A percentile compares a stretch with the other conserved stretches of the same genome.
phyloP scores from a whole-genome alignment of 2,888 invertebrate genomes.

The Mythimna vitellina region DNA sequence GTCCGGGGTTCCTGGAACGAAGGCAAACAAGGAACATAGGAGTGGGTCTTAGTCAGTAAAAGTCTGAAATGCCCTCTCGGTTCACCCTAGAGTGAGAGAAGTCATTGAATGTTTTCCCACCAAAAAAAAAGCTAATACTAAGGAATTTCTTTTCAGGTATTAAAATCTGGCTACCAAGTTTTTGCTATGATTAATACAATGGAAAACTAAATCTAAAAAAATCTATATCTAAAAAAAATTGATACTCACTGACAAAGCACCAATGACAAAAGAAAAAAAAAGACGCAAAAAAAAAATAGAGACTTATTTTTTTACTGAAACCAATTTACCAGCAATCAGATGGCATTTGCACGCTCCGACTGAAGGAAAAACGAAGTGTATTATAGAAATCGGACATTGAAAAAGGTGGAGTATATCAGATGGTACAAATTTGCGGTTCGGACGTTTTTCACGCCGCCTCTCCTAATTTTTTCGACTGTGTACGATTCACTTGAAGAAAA shows the following conservation, averaged over 20 bases:
- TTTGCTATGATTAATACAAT: conserved; percentile 76
- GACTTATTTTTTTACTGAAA: conserved; percentile 47
- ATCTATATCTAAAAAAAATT: conserved; percentile 5
- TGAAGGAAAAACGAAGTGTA: conserved; percentile 72
- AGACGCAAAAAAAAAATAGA: conserved; percentile 11
- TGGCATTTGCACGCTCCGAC: conserved; percentile 68
- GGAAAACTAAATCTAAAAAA: conserved; percentile 53
- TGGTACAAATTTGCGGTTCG: conserved; percentile 40
- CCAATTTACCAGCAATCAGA: conserved; percentile 65
- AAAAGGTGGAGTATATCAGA: conserved; percentile 64
- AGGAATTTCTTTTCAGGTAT: conserved; percentile 73
- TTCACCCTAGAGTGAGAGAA: too few relatives aligned
- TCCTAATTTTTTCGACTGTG: conserved; percentile 40
- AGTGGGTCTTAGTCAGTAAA: too few relatives aligned
- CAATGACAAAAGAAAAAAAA: conserved; percentile 22
- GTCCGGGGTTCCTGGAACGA: too few relatives aligned
- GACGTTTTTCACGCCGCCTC: conserved; percentile 26
- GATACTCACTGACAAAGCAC: conserved; percentile 12
- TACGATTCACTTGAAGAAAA: conserved; percentile 22
- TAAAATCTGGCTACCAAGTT: conserved; percentile 79
- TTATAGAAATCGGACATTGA: conserved; percentile 73
- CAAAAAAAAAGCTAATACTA: too few relatives aligned
- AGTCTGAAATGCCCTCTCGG: too few relatives aligned
- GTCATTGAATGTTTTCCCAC: too few relatives aligned
- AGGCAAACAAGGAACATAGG: too few relatives aligned